Percentiles rank a stretch among this genome's conserved stretches.
Evolutionary conservation across 92 coral and sea anemone species (phyloP).

Genomic region (Nematostella vectensis): DNA sequence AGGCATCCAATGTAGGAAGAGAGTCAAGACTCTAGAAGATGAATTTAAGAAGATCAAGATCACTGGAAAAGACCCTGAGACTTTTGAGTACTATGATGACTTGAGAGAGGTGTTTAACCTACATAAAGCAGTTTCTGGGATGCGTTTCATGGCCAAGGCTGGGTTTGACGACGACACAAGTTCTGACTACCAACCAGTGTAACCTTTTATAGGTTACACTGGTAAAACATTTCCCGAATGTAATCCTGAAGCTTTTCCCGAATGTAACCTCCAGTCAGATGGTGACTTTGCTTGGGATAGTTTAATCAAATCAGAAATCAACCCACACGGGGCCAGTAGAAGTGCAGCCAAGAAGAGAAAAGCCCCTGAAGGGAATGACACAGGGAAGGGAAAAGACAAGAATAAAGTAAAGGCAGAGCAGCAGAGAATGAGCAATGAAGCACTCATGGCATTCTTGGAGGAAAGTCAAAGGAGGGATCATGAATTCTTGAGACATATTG

Average conservation of each 20-base stretch:
- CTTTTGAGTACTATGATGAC: slow-evolving; percentile 40
- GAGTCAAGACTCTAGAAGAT: slow-evolving; percentile 37
- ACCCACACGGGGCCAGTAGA: neutral
- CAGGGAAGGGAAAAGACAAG: no score
- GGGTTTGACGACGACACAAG: slow-evolving; percentile 2
- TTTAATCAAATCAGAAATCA: no score
- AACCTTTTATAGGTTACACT: neutral
- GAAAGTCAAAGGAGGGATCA: slow-evolving; percentile 39
- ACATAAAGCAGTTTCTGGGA: slow-evolving; percentile 1
- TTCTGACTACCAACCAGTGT: neutral
- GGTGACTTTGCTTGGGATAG: no score
- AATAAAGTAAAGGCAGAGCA: neutral
- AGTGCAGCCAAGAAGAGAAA: neutral
- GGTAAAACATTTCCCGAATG: neutral
- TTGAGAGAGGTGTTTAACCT: slow-evolving; percentile 15
- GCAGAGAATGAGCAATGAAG: neutral
- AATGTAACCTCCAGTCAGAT: no score
- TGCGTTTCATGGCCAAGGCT: neutral
- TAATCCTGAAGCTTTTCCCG: no score
- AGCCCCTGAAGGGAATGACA: neutral
- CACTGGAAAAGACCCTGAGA: slow-evolving; percentile 28
- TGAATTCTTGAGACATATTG: slow-evolving; percentile 12
- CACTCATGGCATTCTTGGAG: slow-evolving; percentile 7
- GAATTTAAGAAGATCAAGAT: slow-evolving; percentile 40
- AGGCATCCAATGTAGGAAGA: slow-evolving; percentile 42